Conservation (phyloP, 1,140 invertebrate species). For the Babylonia areolata region DNA sequence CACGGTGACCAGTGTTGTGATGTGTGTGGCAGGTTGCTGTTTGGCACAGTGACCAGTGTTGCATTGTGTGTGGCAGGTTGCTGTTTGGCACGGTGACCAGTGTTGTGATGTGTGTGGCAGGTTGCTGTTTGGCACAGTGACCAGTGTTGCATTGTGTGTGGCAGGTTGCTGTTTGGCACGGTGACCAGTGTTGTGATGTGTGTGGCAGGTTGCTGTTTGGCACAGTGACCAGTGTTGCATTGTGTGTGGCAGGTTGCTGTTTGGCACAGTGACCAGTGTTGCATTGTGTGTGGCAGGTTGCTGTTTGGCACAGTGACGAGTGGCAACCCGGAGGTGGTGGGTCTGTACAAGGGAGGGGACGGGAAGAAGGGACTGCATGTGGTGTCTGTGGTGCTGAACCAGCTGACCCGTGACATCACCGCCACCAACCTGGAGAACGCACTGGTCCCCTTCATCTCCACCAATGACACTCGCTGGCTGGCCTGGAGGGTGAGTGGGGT, state of each 20-base stretch:
- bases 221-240: too few species aligned
- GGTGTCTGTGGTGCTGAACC: conserved; percentile 33
- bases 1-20: too few species aligned
- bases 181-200: too few species aligned
- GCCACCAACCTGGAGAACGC: conserved; percentile 40
- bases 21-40: too few species aligned
- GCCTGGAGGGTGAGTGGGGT: conserved; percentile 61
- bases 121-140: too few species aligned
- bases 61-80: too few species aligned
- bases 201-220: too few species aligned
- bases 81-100: too few species aligned
- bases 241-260: neutral
- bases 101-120: too few species aligned
- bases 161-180: too few species aligned
- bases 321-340: conserved; percentile 42
- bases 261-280: neutral
- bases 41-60: too few species aligned
- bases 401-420: conserved; percentile 13
- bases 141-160: too few species aligned
- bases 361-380: conserved; percentile 52
- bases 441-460: conserved; percentile 21
- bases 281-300: conserved; percentile 41
- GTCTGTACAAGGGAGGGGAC: conserved; percentile 47
- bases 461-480: conserved; percentile 42
- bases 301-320: conserved; percentile 49